phyloP scores from a whole-genome alignment of 2,797 vertebrate species.

The Trachops cirrhosus region DNA sequence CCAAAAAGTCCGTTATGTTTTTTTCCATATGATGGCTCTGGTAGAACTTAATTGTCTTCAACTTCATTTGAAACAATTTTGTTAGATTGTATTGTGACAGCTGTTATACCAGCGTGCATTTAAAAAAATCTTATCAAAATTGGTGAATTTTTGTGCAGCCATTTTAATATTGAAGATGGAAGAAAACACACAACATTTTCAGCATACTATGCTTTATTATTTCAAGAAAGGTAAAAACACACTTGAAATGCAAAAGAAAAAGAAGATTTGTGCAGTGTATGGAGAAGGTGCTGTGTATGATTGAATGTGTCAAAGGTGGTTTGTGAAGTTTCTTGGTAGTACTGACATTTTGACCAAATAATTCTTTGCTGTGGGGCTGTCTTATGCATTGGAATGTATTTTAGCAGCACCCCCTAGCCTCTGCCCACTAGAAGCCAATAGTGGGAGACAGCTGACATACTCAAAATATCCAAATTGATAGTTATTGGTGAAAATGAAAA shows the following conservation, averaged over 20 bases:
- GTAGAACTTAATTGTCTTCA: neutral
- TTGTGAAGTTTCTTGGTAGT: neutral
- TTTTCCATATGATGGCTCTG: neutral
- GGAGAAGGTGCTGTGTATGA: neutral
- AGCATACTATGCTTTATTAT: neutral
- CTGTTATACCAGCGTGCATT: neutral
- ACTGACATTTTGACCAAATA: neutral
- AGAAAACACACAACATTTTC: neutral
- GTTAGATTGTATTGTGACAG: neutral
- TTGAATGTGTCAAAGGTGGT: neutral
- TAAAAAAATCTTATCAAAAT: neutral
- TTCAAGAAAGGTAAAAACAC: neutral
- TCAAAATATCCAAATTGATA: neutral
- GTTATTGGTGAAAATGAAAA: neutral
- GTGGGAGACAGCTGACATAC: neutral
- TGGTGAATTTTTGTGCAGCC: neutral
- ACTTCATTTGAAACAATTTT: neutral
- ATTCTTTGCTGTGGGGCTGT: neutral
- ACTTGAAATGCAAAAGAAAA: neutral
- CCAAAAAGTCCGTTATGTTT: neutral
- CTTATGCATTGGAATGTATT: neutral
- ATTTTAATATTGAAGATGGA: neutral
- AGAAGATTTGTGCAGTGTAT: neutral
- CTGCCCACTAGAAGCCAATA: neutral
- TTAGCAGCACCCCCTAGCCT: neutral